Percentiles rank a stretch among this genome's conserved stretches.
Evolutionary conservation across 2,888 invertebrate genomes (phyloP).

Genomic region (Platynereis dumerilii): DNA sequence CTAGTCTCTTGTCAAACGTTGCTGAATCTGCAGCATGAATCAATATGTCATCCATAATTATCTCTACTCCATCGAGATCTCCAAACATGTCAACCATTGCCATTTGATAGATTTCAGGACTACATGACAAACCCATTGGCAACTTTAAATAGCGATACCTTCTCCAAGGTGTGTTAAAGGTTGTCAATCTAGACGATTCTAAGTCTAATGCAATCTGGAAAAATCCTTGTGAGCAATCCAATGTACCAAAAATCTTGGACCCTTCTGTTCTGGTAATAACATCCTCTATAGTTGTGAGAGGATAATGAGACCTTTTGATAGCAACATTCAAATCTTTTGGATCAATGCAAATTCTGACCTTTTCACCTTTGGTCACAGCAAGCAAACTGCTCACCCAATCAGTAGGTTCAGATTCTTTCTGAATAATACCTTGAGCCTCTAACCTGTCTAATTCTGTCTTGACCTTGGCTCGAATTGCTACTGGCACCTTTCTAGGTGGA

Average conservation of each 20-base stretch:
- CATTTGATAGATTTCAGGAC: background rate
- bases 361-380: background rate
- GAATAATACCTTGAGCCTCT: no score
- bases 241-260: background rate
- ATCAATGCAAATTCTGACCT: background rate
- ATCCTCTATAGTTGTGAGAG: background rate
- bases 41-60: no score
- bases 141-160: background rate
- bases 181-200: background rate
- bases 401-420: no score
- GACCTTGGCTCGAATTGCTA: no score
- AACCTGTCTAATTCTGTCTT: no score
- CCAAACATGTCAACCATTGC: background rate
- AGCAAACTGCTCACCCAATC: no score
- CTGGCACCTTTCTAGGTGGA: no score
- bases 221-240: background rate
- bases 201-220: background rate
- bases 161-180: background rate
- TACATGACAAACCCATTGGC: background rate
- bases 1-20: no score
- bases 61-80: background rate
- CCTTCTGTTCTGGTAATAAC: background rate
- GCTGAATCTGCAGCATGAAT: no score
- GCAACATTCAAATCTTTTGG: background rate
- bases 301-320: background rate